Conservation (phyloP, 2,113 vertebrate species). For the Oreochromis niloticus region DNA sequence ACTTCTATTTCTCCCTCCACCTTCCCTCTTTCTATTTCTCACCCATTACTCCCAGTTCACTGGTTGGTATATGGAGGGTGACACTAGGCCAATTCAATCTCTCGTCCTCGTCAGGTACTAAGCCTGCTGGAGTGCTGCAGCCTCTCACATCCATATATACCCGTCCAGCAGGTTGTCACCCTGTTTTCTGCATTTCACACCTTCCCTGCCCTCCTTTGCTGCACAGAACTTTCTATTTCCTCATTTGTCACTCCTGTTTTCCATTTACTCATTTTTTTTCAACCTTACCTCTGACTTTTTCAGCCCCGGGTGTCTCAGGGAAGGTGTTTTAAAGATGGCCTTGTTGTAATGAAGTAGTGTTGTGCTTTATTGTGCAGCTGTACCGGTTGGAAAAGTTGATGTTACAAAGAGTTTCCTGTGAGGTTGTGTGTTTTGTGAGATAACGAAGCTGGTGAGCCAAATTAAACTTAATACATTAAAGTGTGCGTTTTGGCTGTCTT, state of each 20-base stretch:
- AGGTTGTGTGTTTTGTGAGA: not conserved
- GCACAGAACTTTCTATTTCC: slow-evolving; percentile 37
- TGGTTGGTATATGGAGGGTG: slow-evolving; percentile 60
- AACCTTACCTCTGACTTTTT: slow-evolving; percentile 9
- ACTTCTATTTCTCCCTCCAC: not conserved
- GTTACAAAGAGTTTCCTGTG: not conserved
- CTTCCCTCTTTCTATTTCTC: slow-evolving; percentile 37
- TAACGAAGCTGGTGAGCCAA: not conserved
- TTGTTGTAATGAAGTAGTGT: not conserved
- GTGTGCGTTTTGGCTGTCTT: not conserved
- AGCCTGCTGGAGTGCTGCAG: not conserved
- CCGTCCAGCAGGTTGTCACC: slow-evolving; percentile 13
- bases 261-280: slow-evolving; percentile 3
- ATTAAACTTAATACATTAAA: not conserved
- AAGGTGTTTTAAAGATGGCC: not conserved
- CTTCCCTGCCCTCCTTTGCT: not conserved
- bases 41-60: slow-evolving; percentile 68
- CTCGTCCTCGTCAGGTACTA: slow-evolving; percentile 23
- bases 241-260: slow-evolving; percentile 39
- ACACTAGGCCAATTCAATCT: slow-evolving; percentile 65
- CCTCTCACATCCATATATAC: not conserved
- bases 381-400: not conserved
- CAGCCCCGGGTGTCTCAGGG: not conserved
- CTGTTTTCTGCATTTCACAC: slow-evolving; percentile 26
- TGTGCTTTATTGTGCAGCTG: not conserved